Conservation (phyloP, 64 coral and sea anemone genomes). For the Acropora tenuis region DNA sequence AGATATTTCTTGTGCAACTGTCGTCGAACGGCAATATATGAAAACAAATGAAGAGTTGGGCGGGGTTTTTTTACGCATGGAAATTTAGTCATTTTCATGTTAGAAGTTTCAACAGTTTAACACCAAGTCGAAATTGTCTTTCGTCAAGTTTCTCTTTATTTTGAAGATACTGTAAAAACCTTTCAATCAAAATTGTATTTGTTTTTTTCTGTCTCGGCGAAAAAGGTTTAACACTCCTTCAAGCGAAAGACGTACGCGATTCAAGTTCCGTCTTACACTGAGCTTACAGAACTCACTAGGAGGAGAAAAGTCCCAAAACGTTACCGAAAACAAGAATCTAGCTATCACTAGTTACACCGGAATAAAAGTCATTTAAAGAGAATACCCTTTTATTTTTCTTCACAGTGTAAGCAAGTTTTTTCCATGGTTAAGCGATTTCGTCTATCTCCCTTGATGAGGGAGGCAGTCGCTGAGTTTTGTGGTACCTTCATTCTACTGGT, state of each 20-base stretch:
- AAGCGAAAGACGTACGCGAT: background rate
- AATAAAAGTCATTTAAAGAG: background rate
- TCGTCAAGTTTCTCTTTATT: too few species aligned
- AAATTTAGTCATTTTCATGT: too few species aligned
- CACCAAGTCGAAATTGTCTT: too few species aligned
- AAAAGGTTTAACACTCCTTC: background rate
- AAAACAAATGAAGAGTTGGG: too few species aligned
- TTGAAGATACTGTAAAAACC: too few species aligned
- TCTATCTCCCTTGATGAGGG: slow-evolving; percentile 42
- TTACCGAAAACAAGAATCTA: background rate
- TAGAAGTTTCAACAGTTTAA: background rate
- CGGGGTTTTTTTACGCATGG: too few species aligned
- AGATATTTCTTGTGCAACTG: too few species aligned
- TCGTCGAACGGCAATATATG: too few species aligned
- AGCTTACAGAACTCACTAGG: background rate
- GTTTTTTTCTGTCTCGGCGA: too few species aligned
- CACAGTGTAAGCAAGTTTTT: background rate
- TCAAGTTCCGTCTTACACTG: background rate
- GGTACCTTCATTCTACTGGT: slow-evolving; percentile 75
- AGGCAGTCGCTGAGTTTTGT: slow-evolving; percentile 65
- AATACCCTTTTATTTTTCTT: background rate
- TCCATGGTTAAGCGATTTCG: slow-evolving; percentile 22
- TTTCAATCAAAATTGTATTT: too few species aligned
- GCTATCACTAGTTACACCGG: background rate
- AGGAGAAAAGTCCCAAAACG: background rate